phyloP scores from a whole-genome alignment of 2,113 vertebrate genomes.

The Rhinogobius similis region DNA sequence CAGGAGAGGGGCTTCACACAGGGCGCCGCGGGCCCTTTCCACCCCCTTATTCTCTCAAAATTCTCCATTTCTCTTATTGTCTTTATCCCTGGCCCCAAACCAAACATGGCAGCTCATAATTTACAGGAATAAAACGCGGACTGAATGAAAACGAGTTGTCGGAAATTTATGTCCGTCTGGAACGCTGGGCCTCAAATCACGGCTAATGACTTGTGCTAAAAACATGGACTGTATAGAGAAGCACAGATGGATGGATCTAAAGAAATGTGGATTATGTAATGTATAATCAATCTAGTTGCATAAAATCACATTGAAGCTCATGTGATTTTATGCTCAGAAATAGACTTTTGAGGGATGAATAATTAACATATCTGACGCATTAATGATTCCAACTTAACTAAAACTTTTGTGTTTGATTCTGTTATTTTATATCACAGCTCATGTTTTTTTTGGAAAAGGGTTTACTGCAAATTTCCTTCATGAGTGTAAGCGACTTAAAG shows the following conservation, averaged over 20 bases:
- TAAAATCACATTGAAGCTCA: neutral
- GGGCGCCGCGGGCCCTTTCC: neutral
- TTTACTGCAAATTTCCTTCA: no score
- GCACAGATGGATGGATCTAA: neutral
- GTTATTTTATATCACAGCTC: no score
- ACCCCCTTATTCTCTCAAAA: neutral
- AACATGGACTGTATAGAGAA: neutral
- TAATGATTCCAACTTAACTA: no score
- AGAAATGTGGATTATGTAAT: neutral
- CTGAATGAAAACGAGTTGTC: slow-evolving; percentile 15
- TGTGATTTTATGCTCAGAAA: no score
- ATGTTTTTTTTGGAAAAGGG: no score
- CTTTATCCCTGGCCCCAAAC: slow-evolving; percentile 7
- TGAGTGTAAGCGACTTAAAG: no score
- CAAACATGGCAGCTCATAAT: slow-evolving; percentile 19
- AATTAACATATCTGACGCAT: no score
- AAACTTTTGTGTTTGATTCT: no score
- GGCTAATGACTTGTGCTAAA: neutral
- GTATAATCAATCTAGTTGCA: neutral
- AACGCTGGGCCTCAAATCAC: neutral
- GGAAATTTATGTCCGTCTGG: slow-evolving; percentile 23
- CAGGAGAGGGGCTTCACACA: slow-evolving; percentile 22
- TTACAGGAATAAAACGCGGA: slow-evolving; percentile 28
- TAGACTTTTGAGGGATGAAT: no score
- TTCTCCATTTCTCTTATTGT: neutral